Conservation (phyloP, 2,797 vertebrate genomes). For the Hydrocynus forskahlii region DNA sequence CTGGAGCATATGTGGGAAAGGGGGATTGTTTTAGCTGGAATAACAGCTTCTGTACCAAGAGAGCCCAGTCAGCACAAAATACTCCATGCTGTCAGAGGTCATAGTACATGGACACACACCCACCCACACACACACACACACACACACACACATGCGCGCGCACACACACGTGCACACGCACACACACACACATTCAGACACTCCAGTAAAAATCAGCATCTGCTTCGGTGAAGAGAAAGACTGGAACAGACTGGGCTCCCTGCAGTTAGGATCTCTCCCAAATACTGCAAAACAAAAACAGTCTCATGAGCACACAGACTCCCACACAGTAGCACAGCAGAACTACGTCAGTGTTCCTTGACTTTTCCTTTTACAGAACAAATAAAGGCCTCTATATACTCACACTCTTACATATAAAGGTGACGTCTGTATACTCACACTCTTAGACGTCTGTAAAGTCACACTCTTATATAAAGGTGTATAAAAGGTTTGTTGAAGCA, state of each 20-base stretch:
- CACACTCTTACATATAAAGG: too few species aligned
- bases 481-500: too few species aligned
- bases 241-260: constrained; percentile 52
- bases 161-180: constrained; percentile 14
- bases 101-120: constrained; percentile 45
- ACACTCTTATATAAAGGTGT: too few species aligned
- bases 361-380: background rate
- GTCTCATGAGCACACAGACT: constrained; percentile 30
- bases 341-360: background rate
- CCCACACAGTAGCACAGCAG: constrained; percentile 29
- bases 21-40: constrained; percentile 45
- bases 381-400: background rate
- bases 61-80: constrained; percentile 58
- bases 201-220: constrained; percentile 52
- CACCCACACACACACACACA: constrained; percentile 38
- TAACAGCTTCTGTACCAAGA: constrained; percentile 52
- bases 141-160: constrained; percentile 16
- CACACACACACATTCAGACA: constrained; percentile 14
- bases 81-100: constrained; percentile 57
- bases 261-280: constrained; percentile 47
- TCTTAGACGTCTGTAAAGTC: too few species aligned
- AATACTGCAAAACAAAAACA: constrained; percentile 36
- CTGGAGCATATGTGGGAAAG: constrained; percentile 46
- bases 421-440: too few species aligned
- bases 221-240: constrained; percentile 52